phyloP scores from a whole-genome alignment of 2,797 vertebrate genomes.

The Lophotriccus pileatus region DNA sequence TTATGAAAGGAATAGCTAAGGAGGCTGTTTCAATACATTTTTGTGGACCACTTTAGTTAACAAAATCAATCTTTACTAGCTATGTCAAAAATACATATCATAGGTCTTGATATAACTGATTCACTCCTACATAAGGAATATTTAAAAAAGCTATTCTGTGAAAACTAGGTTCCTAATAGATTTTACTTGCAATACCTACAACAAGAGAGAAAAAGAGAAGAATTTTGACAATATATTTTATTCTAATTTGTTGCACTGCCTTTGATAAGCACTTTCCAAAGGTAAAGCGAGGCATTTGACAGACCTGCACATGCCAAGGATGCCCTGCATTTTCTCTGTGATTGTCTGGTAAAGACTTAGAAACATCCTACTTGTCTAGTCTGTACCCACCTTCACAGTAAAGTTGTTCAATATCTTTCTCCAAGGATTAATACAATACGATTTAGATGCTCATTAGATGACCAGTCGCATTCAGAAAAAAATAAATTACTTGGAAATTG shows the following conservation, averaged over 20 bases:
- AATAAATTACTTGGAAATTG: conserved; percentile 33
- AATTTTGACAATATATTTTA: neutral
- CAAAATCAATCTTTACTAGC: neutral
- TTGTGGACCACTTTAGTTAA: neutral
- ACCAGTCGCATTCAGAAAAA: neutral
- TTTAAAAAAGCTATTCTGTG: neutral
- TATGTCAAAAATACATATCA: neutral
- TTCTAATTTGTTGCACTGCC: neutral
- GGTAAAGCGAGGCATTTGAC: neutral
- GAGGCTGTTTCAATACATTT: conserved; percentile 36
- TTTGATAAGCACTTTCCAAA: neutral
- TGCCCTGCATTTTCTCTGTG: neutral
- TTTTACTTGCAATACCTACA: neutral
- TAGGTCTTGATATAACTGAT: neutral
- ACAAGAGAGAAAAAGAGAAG: neutral
- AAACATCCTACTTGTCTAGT: neutral
- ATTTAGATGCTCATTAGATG: neutral
- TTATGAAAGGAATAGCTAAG: conserved; percentile 10
- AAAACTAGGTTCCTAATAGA: neutral
- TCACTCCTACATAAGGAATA: neutral
- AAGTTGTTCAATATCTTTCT: neutral
- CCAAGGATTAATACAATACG: neutral
- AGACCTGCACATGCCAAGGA: neutral
- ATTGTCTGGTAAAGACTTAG: neutral
- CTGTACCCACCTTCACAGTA: neutral